These are phyloP conservation scores for Diadophis punctatus DNA, from an alignment of 2,113 vertebrate genomes.

Conservation along the genomic window DNA sequence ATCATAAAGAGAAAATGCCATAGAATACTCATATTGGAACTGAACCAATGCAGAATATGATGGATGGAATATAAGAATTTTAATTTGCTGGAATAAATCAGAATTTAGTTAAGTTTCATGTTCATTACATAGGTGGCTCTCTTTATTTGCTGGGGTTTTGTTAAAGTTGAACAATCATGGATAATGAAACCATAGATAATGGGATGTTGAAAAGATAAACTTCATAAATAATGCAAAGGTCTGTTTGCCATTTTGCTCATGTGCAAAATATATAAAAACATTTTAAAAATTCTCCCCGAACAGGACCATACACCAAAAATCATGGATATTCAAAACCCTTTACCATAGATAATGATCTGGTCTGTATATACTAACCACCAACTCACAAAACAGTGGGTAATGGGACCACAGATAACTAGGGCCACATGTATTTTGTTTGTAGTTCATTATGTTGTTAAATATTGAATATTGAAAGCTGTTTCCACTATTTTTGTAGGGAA, in stretches of 20 bases:
- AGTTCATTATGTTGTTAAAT: background rate
- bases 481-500: background rate
- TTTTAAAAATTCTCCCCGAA: background rate
- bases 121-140: background rate
- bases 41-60: background rate
- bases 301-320: background rate
- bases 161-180: background rate
- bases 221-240: background rate
- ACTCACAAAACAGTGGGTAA: background rate
- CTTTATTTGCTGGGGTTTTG: background rate
- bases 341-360: background rate
- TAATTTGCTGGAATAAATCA: background rate
- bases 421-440: background rate
- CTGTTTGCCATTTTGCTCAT: background rate
- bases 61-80: background rate
- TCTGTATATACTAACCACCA: background rate
- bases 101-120: background rate
- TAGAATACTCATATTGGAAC: background rate
- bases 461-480: background rate
- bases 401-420: background rate
- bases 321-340: background rate
- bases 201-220: background rate
- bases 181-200: background rate
- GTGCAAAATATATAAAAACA: background rate
- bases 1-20: background rate